A percentile compares a stretch with the other conserved stretches of the same genome.
Conservation (phyloP, 2,888 invertebrate species). For the Apodemia zela region DNA sequence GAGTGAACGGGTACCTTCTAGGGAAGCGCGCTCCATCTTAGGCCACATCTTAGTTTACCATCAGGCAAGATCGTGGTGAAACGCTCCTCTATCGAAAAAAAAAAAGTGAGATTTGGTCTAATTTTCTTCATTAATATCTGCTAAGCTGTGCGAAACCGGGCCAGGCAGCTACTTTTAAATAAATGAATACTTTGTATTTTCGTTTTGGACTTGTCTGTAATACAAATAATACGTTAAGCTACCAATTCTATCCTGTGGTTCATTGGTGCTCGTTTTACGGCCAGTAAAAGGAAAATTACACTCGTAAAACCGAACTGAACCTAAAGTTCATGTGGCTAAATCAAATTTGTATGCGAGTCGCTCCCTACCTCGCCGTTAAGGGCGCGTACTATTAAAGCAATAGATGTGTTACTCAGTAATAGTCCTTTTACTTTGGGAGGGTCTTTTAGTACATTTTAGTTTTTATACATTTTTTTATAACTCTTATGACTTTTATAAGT, state of each 20-base stretch:
- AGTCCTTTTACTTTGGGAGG: neutral
- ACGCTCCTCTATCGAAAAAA: too few relatives aligned
- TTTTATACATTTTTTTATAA: neutral
- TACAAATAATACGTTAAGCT: constrained; percentile 15
- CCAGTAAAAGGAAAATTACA: constrained; percentile 60
- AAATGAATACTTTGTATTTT: too few relatives aligned
- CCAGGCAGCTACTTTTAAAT: too few relatives aligned
- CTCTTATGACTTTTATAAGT: too few relatives aligned
- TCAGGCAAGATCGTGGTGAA: too few relatives aligned
- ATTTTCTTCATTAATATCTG: too few relatives aligned
- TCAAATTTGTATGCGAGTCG: constrained; percentile 54
- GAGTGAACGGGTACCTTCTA: too few relatives aligned
- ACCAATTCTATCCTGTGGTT: constrained; percentile 28
- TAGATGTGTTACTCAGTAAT: constrained; percentile 10
- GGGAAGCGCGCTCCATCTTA: too few relatives aligned
- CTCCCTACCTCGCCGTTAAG: constrained; percentile 15
- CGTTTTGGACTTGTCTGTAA: too few relatives aligned
- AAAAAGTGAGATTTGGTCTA: too few relatives aligned
- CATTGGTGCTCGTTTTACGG: constrained; percentile 44
- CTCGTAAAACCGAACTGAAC: constrained; percentile 62
- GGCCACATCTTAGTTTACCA: too few relatives aligned
- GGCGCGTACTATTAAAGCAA: constrained; percentile 12
- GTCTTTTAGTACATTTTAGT: neutral
- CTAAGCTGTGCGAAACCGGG: too few relatives aligned
- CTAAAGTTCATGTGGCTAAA: constrained; percentile 39